phyloP scores from a whole-genome alignment of 2,888 invertebrate genomes.

The Monochamus alternatus region DNA sequence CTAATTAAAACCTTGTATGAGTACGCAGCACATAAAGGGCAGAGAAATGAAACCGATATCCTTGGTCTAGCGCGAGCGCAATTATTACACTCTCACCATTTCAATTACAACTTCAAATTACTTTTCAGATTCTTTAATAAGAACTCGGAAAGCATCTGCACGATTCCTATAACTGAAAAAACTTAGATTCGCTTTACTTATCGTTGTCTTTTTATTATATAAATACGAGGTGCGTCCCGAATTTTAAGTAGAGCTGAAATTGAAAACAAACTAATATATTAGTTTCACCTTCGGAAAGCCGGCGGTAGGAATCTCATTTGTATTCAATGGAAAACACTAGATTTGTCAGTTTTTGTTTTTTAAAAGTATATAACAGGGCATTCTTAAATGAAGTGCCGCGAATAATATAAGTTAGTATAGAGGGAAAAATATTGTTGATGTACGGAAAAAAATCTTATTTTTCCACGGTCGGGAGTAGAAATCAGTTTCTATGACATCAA shows the following conservation, averaged over 20 bases:
- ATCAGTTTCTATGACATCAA: too few species aligned
- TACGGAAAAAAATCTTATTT: too few species aligned
- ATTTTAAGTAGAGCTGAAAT: slow-evolving; percentile 27
- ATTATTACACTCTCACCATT: slow-evolving; percentile 71
- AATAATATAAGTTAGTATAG: too few species aligned
- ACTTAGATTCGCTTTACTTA: slow-evolving; percentile 44
- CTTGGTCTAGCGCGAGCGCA: slow-evolving; percentile 62
- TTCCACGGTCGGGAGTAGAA: too few species aligned
- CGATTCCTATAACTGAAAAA: slow-evolving; percentile 55
- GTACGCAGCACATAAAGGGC: slow-evolving; percentile 60
- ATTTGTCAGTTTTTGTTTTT: neutral
- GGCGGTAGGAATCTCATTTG: neutral
- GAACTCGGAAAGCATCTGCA: slow-evolving; percentile 60
- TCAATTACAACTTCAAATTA: slow-evolving; percentile 72
- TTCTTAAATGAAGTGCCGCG: too few species aligned
- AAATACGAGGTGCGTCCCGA: slow-evolving; percentile 33
- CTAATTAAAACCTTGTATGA: slow-evolving; percentile 69
- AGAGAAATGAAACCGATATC: slow-evolving; percentile 63
- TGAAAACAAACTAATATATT: slow-evolving; percentile 39
- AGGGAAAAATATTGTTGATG: too few species aligned
- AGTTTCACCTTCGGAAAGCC: slow-evolving; percentile 14
- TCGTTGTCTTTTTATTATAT: slow-evolving; percentile 48
- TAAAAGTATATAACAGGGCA: neutral
- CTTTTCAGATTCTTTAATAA: slow-evolving; percentile 72
- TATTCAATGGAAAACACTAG: neutral